Percentiles rank a stretch among this genome's conserved stretches.
Conservation (phyloP, 2,113 vertebrate species). For the Scalopus aquaticus region DNA sequence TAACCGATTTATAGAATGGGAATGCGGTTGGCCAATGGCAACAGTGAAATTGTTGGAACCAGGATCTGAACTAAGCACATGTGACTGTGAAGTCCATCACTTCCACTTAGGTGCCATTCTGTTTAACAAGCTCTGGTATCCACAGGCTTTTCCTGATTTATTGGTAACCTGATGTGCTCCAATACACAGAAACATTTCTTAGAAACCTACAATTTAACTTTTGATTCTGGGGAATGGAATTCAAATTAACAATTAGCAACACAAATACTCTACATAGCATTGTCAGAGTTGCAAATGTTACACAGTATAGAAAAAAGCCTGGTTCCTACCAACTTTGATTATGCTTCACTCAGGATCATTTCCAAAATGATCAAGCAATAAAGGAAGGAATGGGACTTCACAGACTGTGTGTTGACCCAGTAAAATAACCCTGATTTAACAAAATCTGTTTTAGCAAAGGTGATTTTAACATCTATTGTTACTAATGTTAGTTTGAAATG, state of each 20-base stretch:
- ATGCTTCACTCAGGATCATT: not conserved
- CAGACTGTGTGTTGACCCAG: not conserved
- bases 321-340: not conserved
- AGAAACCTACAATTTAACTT: conserved; percentile 3
- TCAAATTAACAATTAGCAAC: conserved; percentile 18
- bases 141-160: not conserved
- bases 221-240: conserved; percentile 9
- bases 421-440: conserved; percentile 33
- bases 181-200: conserved; percentile 13
- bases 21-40: not conserved
- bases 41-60: not conserved
- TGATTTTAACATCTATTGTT: not conserved
- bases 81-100: not conserved
- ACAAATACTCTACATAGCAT: not conserved
- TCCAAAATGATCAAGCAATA: not conserved
- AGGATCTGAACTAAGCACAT: not conserved
- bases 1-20: not conserved
- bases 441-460: not conserved
- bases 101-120: not conserved
- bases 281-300: not conserved
- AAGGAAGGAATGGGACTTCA: not conserved
- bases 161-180: not conserved
- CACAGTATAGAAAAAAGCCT: not conserved
- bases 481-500: not conserved
- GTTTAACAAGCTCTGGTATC: not conserved